Conservation (phyloP, 2,888 invertebrate genomes). For the Rhagium mordax region DNA sequence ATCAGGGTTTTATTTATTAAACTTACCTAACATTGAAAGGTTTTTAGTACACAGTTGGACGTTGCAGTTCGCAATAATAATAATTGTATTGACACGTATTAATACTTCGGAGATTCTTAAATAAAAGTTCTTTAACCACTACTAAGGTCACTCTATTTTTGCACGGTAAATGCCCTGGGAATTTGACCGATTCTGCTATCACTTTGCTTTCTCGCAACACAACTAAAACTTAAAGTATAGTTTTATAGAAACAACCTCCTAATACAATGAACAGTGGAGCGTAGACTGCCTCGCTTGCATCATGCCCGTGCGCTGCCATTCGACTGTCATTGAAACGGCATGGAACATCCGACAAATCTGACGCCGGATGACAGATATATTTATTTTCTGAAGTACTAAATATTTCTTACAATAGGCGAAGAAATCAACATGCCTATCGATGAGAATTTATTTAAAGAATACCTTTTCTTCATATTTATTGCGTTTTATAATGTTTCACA, state of each 20-base stretch:
- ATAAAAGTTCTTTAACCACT: not conserved
- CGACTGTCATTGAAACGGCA: not conserved
- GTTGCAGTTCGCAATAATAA: constrained; percentile 15
- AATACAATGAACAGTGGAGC: not conserved
- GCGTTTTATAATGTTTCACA: not conserved
- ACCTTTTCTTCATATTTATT: not conserved
- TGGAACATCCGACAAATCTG: not conserved
- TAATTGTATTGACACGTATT: constrained; percentile 15
- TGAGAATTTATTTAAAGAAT: not conserved
- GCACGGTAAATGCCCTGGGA: not conserved
- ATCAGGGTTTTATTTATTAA: not conserved
- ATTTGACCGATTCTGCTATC: not conserved
- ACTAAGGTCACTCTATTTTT: constrained; percentile 9
- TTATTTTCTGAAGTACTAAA: not conserved
- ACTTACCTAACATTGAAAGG: constrained; percentile 57
- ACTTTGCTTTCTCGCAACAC: not conserved
- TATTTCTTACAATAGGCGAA: not conserved
- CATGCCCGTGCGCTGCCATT: not conserved
- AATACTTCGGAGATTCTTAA: not conserved
- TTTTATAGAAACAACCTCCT: not conserved
- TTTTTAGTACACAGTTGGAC: constrained; percentile 6
- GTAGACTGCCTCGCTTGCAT: not conserved
- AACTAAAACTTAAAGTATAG: not conserved
- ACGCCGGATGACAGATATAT: not conserved
- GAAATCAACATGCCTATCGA: not conserved